Evolutionary conservation across 2,888 invertebrate genomes (phyloP).

Genomic region (Hipparchia sbordonii): DNA sequence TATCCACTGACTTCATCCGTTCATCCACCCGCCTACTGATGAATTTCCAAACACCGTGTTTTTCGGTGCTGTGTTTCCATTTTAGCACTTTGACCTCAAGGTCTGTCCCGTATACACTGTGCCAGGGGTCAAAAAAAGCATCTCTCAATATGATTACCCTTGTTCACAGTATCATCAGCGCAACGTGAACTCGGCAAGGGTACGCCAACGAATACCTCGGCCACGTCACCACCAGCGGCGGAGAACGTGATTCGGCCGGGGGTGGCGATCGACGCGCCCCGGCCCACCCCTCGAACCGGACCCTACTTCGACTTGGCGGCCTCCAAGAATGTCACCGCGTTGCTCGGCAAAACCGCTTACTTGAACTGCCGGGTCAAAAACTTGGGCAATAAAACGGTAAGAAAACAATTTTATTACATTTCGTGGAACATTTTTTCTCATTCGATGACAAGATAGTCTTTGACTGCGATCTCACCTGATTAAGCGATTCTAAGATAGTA

Average conservation of each 20-base stretch:
- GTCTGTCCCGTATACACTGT: too few species aligned
- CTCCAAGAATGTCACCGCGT: constrained; percentile 90
- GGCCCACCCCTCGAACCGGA: constrained; percentile 83
- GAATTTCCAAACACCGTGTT: too few species aligned
- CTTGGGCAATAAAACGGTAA: constrained; percentile 82
- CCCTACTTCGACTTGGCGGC: constrained; percentile 89
- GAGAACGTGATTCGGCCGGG: constrained; percentile 74
- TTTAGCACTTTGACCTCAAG: too few species aligned
- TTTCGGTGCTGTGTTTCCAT: too few species aligned
- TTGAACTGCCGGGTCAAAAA: constrained; percentile 95
- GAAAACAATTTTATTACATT: too few species aligned
- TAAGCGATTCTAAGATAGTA: too few species aligned
- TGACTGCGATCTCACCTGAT: too few species aligned
- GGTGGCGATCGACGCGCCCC: constrained; percentile 65
- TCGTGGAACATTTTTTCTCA: too few species aligned
- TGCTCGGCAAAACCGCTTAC: constrained; percentile 94
- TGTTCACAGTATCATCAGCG: constrained; percentile 70
- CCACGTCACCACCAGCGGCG: constrained; percentile 78
- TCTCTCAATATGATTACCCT: neutral
- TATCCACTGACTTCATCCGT: too few species aligned
- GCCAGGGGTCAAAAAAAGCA: neutral
- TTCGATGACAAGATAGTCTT: too few species aligned
- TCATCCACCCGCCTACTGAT: too few species aligned
- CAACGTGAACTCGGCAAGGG: constrained; percentile 75
- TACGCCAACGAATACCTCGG: constrained; percentile 63